These are phyloP conservation scores for Schizaphis graminum DNA, from an alignment of 2,888 invertebrate genomes.

Conservation along the genomic window DNA sequence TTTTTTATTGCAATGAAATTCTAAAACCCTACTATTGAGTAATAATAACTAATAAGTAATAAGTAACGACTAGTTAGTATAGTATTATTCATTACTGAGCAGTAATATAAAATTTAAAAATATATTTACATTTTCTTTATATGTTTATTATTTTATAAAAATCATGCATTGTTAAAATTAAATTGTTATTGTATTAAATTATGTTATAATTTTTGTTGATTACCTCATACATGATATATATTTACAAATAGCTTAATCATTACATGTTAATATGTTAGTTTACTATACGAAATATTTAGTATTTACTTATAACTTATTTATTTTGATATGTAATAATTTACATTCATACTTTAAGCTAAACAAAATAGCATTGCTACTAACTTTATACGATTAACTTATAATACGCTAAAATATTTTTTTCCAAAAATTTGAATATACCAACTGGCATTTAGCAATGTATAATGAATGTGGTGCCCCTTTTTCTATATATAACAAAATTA, in stretches of 20 bases:
- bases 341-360: not conserved
- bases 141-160: not conserved
- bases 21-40: too few relatives aligned
- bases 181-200: not conserved
- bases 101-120: too few relatives aligned
- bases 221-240: not conserved
- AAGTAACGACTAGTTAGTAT: too few relatives aligned
- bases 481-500: not conserved
- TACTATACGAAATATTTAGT: not conserved
- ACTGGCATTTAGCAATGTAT: not conserved
- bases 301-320: not conserved
- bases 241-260: not conserved
- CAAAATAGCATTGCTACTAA: not conserved
- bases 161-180: not conserved
- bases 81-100: too few relatives aligned
- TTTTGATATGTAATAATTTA: not conserved
- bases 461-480: not conserved
- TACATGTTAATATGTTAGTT: not conserved
- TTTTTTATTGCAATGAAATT: too few relatives aligned
- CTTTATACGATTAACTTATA: not conserved
- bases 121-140: not conserved
- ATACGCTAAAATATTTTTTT: not conserved
- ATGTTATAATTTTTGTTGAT: not conserved
- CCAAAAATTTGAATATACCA: not conserved
- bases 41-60: too few relatives aligned